A percentile compares a stretch with the other conserved stretches of the same genome.
Evolutionary conservation across 2,888 invertebrate genomes (phyloP).

Genomic region (Cataglyphis albicans): DNA sequence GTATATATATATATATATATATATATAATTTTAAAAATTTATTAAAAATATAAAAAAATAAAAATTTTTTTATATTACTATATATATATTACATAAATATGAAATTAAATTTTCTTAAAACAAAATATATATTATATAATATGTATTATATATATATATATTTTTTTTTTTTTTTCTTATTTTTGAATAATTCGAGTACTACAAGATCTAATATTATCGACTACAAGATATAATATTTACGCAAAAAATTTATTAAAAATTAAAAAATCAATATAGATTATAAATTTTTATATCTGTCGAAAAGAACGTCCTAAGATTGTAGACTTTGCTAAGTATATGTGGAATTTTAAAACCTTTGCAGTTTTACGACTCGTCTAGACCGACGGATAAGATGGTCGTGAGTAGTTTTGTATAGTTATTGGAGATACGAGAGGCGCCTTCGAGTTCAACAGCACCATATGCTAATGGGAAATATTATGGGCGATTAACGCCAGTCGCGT

Average conservation of each 20-base stretch:
- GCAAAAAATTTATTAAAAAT: neutral
- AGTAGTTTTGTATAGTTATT: constrained; percentile 2
- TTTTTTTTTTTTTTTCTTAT: too few relatives aligned
- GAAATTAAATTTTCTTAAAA: neutral
- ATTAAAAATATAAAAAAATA: too few relatives aligned
- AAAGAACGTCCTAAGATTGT: neutral
- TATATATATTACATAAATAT: neutral
- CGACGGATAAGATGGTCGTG: constrained; percentile 13
- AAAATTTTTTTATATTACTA: too few relatives aligned
- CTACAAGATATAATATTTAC: neutral
- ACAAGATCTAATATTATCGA: too few relatives aligned
- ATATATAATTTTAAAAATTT: too few relatives aligned
- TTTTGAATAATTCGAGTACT: neutral
- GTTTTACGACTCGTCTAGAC: constrained; percentile 28
- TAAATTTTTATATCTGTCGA: neutral
- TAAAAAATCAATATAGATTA: neutral
- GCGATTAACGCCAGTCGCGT: constrained; percentile 61
- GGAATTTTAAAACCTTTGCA: constrained; percentile 18
- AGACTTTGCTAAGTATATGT: neutral
- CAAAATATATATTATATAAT: neutral
- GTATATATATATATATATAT: too few relatives aligned
- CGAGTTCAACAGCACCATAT: constrained; percentile 36
- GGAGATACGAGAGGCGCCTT: constrained; percentile 10
- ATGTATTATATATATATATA: too few relatives aligned
- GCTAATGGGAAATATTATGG: constrained; percentile 59